Base-by-base conservation (phyloP, 2,888 invertebrate species). In the Amphipoea oculea region DNA sequence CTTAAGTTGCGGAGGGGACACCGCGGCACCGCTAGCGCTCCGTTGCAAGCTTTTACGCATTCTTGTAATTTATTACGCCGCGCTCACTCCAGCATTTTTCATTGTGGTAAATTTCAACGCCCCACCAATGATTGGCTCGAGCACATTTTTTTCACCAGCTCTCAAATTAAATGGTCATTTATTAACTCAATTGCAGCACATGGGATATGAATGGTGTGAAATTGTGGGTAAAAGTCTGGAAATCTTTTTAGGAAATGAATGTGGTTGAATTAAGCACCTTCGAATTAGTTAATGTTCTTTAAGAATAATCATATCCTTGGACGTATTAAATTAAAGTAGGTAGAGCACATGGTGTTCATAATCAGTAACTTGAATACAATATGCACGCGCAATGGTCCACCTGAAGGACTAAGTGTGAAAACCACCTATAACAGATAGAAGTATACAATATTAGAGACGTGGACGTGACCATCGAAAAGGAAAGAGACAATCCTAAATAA, bases 21-120 rank as follows among this genome's bases (percentile, higher is more conserved):
- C 82, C 81, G 80, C 85, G 86, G 85, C 78, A 86, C 82, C 82
- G 79, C 87, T 83, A 86, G 88, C 90, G 89, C 87, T 78, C 85
- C 82, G 85, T 87, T 89, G 87, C 88, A 89, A 90, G 91, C 92
- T 93, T 93, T 93, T 91, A 93, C 92, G 91, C 93, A 92, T 93
- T 92, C 92, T 91, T 90, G 91, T 94, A 94, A 95, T 95, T 95
- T 94, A 95, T 94, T 92, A 92, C 91, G 82, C 88, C 86, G 86
- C 83, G 80, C 87, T 88, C 88, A 78, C 87, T 86, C 86, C 88
- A 87, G 87, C 90, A 91, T 94, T 93, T 95, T 93, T 94, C 93
- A 93, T 90, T 89, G 87, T 91, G 89, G 90, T 92, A 92, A 92
- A 92, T 93, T 92, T 91, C 89, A 85, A 90, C 90, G 85, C 88